Conservation (phyloP, 2,797 vertebrate species). For the Basileuterus tristriatus region DNA sequence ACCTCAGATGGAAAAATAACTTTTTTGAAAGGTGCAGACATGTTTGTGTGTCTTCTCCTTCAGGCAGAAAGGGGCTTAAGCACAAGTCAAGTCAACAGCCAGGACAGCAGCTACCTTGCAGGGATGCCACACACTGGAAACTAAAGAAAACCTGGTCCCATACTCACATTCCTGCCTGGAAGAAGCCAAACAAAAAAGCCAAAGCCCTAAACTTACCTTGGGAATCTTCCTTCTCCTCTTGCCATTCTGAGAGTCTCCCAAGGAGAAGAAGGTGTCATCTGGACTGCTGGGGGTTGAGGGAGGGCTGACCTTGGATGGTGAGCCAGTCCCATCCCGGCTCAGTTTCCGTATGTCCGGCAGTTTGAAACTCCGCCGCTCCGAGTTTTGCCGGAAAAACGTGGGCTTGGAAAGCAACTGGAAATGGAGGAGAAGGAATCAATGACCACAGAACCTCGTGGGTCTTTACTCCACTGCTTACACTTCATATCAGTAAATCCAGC, state of each 20-base stretch:
- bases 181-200: background rate
- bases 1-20: background rate
- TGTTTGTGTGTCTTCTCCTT: background rate
- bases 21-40: background rate
- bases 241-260: slow-evolving; percentile 91
- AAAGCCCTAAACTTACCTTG: slow-evolving; percentile 80
- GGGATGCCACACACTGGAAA: background rate
- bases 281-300: slow-evolving; percentile 97
- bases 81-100: background rate
- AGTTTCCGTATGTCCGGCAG: slow-evolving; percentile 89
- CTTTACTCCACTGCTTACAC: background rate
- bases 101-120: background rate
- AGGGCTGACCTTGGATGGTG: slow-evolving; percentile 90
- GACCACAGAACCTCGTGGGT: background rate
- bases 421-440: background rate
- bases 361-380: slow-evolving; percentile 91
- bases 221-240: slow-evolving; percentile 91
- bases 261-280: slow-evolving; percentile 91
- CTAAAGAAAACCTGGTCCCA: background rate
- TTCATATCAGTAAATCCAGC: background rate
- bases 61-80: background rate
- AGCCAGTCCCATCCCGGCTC: slow-evolving; percentile 85
- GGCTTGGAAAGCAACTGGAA: slow-evolving; percentile 76
- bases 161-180: background rate
- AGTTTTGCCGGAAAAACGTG: slow-evolving; percentile 89